Conservation (phyloP, 2,113 vertebrate species). For the Sturnus vulgaris region DNA sequence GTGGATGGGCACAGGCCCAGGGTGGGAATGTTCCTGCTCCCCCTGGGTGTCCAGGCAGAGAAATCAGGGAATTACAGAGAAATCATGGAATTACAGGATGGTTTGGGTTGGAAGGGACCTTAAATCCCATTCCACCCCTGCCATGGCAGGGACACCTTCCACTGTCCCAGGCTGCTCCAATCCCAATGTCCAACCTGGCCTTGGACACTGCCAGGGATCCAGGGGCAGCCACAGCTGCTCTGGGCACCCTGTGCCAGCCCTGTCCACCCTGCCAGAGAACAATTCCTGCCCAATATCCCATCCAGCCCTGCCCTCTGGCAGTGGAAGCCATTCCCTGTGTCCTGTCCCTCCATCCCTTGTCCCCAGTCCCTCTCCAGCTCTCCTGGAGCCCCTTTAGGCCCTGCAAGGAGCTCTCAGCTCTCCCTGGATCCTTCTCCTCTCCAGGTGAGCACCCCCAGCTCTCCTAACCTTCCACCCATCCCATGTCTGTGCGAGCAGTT, state of each 20-base stretch:
- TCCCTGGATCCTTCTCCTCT: neutral
- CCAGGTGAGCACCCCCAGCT: neutral
- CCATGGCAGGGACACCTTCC: neutral
- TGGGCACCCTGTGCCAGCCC: neutral
- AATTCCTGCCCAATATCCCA: neutral
- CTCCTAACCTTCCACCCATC: neutral
- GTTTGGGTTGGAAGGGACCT: neutral
- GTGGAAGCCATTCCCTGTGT: neutral
- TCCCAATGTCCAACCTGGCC: neutral
- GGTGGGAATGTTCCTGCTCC: neutral
- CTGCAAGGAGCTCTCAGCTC: neutral
- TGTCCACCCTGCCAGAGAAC: neutral
- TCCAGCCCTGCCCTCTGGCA: neutral
- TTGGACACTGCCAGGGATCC: neutral
- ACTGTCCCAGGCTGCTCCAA: neutral
- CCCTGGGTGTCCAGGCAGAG: too few relatives aligned
- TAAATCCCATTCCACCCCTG: rapidly evolving
- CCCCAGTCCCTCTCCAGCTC: neutral
- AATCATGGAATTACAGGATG: neutral
- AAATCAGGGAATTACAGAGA: too few relatives aligned
- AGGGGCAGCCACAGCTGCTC: neutral
- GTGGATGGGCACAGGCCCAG: rapidly evolving
- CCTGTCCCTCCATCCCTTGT: neutral
- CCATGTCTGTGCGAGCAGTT: rapidly evolving
- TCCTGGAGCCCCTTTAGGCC: neutral